A percentile compares a stretch with the other conserved stretches of the same genome.
Evolutionary conservation across 2,888 invertebrate species (phyloP).

Genomic region (Allolobophora icterica): DNA sequence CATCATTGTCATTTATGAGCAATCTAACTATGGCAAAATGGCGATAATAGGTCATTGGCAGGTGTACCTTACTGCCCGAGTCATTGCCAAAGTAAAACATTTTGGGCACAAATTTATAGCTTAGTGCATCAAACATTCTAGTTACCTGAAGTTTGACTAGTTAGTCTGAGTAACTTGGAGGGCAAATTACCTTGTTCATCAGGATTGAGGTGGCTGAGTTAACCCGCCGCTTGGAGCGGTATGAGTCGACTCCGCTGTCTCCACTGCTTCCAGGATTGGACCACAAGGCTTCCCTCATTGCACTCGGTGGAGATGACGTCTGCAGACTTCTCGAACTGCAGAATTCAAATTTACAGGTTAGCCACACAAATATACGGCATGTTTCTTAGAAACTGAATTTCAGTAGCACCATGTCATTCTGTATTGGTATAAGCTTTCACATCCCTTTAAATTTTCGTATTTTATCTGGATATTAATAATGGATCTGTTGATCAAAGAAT

Average conservation of each 20-base stretch:
- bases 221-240: conserved; percentile 2
- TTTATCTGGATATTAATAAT: no score
- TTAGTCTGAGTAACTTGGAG: background rate
- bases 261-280: conserved; percentile 17
- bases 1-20: no score
- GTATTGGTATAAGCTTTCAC: background rate
- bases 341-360: conserved; percentile 34
- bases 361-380: background rate
- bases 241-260: background rate
- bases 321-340: conserved; percentile 31
- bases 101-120: no score
- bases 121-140: no score
- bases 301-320: conserved; percentile 32
- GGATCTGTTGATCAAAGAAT: no score
- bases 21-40: no score
- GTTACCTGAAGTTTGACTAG: background rate
- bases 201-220: background rate
- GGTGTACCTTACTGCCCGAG: no score
- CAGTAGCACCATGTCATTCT: background rate
- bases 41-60: no score
- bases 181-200: conserved; percentile 1
- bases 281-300: conserved; percentile 7
- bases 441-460: no score
- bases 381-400: background rate
- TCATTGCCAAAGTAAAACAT: no score